Evolutionary conservation across 2,888 invertebrate species (phyloP).

Genomic region (Metallyticus violacea): DNA sequence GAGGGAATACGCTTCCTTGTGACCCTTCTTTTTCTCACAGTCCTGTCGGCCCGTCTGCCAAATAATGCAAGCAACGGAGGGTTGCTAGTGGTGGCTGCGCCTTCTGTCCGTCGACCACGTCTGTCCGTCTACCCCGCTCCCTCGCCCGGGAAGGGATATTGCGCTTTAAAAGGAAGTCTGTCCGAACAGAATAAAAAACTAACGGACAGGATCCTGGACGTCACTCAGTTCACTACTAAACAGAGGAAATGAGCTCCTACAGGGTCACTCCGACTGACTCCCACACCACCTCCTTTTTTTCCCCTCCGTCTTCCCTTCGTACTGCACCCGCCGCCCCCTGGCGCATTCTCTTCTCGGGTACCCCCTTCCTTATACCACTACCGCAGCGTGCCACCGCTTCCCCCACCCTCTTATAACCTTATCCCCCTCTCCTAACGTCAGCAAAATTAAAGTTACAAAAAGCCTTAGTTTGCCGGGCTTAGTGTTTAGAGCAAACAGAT

Average conservation of each 20-base stretch:
- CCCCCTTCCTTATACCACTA: neutral
- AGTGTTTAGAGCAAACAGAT: constrained; percentile 15
- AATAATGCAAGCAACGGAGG: constrained; percentile 6
- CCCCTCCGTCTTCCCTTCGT: neutral
- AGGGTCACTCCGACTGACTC: neutral
- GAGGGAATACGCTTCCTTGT: neutral
- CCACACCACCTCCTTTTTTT: neutral
- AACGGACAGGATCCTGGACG: neutral
- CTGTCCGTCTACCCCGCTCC: neutral
- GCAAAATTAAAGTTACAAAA: constrained; percentile 36
- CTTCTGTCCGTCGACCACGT: neutral
- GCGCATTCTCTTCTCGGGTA: neutral
- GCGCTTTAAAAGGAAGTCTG: constrained; percentile 28
- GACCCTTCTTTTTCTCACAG: neutral
- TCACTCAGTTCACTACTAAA: constrained; percentile 17
- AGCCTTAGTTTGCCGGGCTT: constrained; percentile 17
- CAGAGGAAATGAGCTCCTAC: constrained; percentile 17
- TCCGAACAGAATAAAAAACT: constrained; percentile 16
- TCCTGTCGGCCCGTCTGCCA: constrained; percentile 7
- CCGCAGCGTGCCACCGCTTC: constrained; percentile 45
- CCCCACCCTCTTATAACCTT: constrained; percentile 37
- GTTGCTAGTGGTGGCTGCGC: neutral
- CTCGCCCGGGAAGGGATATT: constrained; percentile 21
- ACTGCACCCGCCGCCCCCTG: neutral
- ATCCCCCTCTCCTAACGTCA: constrained; percentile 35